Conservation (phyloP, 2,888 invertebrate species). For the Dolichopus griseipennis region DNA sequence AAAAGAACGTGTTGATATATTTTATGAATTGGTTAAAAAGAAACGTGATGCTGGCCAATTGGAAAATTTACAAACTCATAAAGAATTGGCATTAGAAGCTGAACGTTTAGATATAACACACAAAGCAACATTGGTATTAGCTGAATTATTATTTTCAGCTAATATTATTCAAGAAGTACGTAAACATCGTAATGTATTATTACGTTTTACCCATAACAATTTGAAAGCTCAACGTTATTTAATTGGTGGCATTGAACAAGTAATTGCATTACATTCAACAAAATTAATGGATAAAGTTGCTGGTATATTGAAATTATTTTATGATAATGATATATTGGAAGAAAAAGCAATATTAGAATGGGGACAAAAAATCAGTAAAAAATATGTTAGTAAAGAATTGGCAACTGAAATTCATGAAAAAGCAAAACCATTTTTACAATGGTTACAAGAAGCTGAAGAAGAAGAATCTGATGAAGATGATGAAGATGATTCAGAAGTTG, state of each 20-base stretch:
- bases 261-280: constrained; percentile 71
- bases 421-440: constrained; percentile 88
- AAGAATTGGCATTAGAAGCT: constrained; percentile 70
- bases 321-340: constrained; percentile 90
- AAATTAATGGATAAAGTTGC: constrained; percentile 79
- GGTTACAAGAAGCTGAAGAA: constrained; percentile 96
- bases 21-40: constrained; percentile 70
- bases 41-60: constrained; percentile 55
- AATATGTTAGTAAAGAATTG: constrained; percentile 85
- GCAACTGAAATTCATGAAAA: constrained; percentile 85
- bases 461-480: constrained; percentile 72
- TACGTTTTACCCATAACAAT: constrained; percentile 76
- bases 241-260: constrained; percentile 89
- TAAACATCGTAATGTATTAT: constrained; percentile 65
- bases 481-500: constrained; percentile 51
- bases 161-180: constrained; percentile 60
- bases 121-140: constrained; percentile 87
- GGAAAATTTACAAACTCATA: constrained; percentile 52
- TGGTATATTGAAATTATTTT: constrained; percentile 81
- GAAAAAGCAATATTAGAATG: constrained; percentile 92
- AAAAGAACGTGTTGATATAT: constrained; percentile 91
- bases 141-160: constrained; percentile 76
- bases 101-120: constrained; percentile 89
- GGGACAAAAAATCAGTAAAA: constrained; percentile 90
- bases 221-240: constrained; percentile 82